A percentile compares a stretch with the other conserved stretches of the same genome.
Conservation (phyloP, 2,113 vertebrate genomes). For the Cyanoramphus novaezelandiae region DNA sequence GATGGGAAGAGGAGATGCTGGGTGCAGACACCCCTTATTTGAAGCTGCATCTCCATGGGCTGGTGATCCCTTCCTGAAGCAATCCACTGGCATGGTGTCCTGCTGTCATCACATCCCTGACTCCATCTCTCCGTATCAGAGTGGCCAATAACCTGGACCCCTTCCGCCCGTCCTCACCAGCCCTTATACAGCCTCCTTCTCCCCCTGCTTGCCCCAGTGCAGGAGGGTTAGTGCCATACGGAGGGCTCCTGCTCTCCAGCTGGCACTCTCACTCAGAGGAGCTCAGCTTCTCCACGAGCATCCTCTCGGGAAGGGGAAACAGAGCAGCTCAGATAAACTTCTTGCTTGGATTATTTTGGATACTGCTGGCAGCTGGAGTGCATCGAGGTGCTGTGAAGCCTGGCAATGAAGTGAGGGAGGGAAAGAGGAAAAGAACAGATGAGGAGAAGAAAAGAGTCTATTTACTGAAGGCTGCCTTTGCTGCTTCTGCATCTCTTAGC, state of each 20-base stretch:
- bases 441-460: neutral
- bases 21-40: neutral
- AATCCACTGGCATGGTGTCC: neutral
- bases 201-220: rapidly evolving
- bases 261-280: neutral
- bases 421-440: neutral
- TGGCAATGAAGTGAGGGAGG: neutral
- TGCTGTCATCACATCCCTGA: neutral
- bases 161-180: rapidly evolving
- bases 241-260: neutral
- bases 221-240: neutral
- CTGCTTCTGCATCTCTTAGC: neutral
- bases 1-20: neutral
- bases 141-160: no score
- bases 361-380: neutral
- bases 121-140: neutral
- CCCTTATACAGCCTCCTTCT: rapidly evolving
- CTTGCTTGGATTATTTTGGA: neutral
- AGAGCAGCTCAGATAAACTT: neutral
- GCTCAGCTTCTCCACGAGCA: neutral
- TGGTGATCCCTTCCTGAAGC: neutral
- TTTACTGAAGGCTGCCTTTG: neutral
- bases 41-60: rapidly evolving
- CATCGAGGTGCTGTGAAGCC: neutral
- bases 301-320: neutral